A percentile compares a stretch with the other conserved stretches of the same genome.
Evolutionary conservation across 2,888 invertebrate genomes (phyloP).

Genomic region (Parapristionchus giblindavisi): DNA sequence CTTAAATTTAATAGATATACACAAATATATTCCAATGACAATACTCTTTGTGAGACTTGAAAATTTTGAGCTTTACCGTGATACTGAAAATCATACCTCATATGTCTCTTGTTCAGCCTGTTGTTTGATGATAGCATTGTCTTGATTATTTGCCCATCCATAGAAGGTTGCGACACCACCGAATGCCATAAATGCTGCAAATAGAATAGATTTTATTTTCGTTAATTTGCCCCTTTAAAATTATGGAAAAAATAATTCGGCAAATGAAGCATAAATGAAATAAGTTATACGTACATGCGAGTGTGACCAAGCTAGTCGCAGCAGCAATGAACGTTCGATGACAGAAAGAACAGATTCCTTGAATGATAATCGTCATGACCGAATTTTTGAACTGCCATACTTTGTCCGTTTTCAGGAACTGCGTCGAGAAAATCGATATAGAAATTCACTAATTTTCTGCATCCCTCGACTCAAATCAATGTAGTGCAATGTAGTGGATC

Average conservation of each 20-base stretch:
- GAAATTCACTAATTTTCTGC: no score
- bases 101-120: conserved; percentile 64
- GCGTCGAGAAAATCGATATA: no score
- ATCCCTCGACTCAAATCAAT: no score
- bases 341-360: conserved; percentile 57
- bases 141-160: conserved; percentile 66
- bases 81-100: conserved; percentile 48
- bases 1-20: no score
- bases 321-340: conserved; percentile 56
- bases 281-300: conserved; percentile 52
- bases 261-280: neutral
- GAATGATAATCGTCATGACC: no score
- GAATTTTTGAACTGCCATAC: no score
- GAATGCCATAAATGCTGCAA: conserved; percentile 55
- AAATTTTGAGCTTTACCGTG: neutral
- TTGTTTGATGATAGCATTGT: conserved; percentile 67
- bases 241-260: neutral
- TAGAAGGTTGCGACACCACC: conserved; percentile 62
- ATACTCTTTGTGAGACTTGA: neutral
- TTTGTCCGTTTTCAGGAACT: no score
- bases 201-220: no score
- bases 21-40: neutral
- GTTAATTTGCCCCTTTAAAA: no score
- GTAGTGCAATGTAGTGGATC: no score
- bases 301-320: conserved; percentile 59